Base-by-base conservation (phyloP, 2,113 vertebrate species). In the Gambusia holbrooki region DNA sequence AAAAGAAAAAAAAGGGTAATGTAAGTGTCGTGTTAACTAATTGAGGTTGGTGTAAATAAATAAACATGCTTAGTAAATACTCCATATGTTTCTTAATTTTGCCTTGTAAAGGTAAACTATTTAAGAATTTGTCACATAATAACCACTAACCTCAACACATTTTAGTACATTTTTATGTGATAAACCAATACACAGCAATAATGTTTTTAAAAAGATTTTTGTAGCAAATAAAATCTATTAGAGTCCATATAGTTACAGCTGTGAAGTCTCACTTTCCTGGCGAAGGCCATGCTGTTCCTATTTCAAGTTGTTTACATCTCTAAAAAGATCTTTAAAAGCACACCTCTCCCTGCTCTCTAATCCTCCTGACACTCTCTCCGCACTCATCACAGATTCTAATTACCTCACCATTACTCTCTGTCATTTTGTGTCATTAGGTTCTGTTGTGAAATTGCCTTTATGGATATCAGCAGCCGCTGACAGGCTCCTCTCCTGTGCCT, bases 401-500 rank as follows among this genome's bases (percentile, higher is more conserved):
- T 4, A 76, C 76, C 82, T 77, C 3, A 82, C 77, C 1, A 17
- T 88, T 79, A 88, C 83, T 84, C 61, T 80, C 67, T 81, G 80
- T 89, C 84, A 90, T 87, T 87, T 88, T 64, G 30, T 87, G 79
- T 83, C 84, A 90, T 89, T 87, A 88, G 84, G 71, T 83, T 22
- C 70, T 82, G 79, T 75, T 80, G 85, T 88, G 83, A 90, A 91
- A 92, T 86, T 83, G 81, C 79, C 74, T 90, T 81, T 77, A 82
- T 87, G 85, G 81, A 73, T 85, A 87, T 88, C 82, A 89, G 85
- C 84, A 84, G 80, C 80, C 37, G 0, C 77, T 66, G 84, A 82
- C 79, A 83, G 65, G 40, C 76, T 83, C 74, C 37, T 0, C 76
- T 83, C 73, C 37, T 0, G 30, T 63, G 37, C 78, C 65, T 81